Evolutionary conservation across 2,888 invertebrate genomes (phyloP).

Genomic region (Plusia festucae): DNA sequence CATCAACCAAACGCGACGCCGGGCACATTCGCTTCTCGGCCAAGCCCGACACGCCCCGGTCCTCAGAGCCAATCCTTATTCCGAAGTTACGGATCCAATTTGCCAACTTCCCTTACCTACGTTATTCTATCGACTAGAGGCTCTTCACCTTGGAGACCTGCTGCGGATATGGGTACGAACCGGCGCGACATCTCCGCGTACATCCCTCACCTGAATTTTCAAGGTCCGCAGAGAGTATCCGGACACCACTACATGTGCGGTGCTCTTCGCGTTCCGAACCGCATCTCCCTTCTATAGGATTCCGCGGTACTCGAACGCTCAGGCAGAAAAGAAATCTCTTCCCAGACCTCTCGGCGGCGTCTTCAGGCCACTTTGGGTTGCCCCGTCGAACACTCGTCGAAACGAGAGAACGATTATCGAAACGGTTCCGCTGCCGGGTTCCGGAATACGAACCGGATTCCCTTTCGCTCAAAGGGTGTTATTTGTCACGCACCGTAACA

Average conservation of each 20-base stretch:
- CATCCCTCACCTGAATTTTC: constrained; percentile 75
- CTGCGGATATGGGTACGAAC: constrained; percentile 92
- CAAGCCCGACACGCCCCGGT: constrained; percentile 90
- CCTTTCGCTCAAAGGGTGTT: constrained; percentile 84
- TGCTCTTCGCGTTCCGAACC: constrained; percentile 82
- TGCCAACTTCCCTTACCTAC: constrained; percentile 92
- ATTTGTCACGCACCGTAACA: constrained; percentile 53
- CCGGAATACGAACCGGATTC: constrained; percentile 90
- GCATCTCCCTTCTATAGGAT: constrained; percentile 87
- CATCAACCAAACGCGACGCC: constrained; percentile 44
- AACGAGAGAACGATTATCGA: constrained; percentile 78
- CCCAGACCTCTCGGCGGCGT: constrained; percentile 86
- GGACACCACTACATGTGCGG: constrained; percentile 68
- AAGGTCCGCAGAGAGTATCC: constrained; percentile 74
- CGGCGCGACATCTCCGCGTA: constrained; percentile 74
- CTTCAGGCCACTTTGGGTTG: constrained; percentile 74
- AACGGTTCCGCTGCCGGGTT: constrained; percentile 89
- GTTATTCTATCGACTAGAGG: constrained; percentile 91
- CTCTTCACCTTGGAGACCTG: constrained; percentile 93
- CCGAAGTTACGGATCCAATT: constrained; percentile 91
- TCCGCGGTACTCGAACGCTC: constrained; percentile 84
- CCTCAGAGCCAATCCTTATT: constrained; percentile 93
- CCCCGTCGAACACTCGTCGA: constrained; percentile 67
- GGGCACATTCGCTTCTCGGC: constrained; percentile 70
- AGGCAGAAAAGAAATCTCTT: constrained; percentile 11